Base-by-base conservation (phyloP, 2,888 invertebrate species). In the Agrotis clavis region DNA sequence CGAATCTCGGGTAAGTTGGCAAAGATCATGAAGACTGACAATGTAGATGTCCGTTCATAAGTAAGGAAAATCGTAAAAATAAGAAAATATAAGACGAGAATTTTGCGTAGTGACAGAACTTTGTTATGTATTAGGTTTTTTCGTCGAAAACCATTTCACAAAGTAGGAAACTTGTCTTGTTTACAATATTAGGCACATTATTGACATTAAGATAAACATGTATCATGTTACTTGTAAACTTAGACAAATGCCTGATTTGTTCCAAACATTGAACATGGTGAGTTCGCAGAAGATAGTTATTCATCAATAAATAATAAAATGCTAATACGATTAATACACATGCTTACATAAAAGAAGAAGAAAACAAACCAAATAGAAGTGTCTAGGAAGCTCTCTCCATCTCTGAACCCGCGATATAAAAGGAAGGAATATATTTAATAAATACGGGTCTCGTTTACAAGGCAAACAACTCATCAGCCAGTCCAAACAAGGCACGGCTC, bases 401-500 rank as follows among this genome's bases (percentile, higher is more conserved):
- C 59, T 63, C 66, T 64, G 59, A 79, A 75, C 76, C 74, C 60
- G 18, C 56, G 64, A 78, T 77, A 83, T 82, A 83, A 75, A 83
- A 83, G 82, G 62, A 78, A 78, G 61, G 82, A 82, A 86, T 87
- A 87, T 84, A 86, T 87, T 85, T 86, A 84, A 87, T 89, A 91
- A 92, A 91, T 92, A 92, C 92, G 92, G 91, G 90, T 89, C 89
- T 92, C 92, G 92, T 93, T 93, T 90, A 91, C 92, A 91, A 91
- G 74, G 89, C 90, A 94, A 94, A 94, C 93, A 93, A 87, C 92
- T 94, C 93, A 93, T 94, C 94, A 94, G 92, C 77, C 85, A 91
- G 88, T 88, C 80, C 91, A 92, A 94, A 94, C 91, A 93, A 84
- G 85, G 86, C 76, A 86, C 80, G 86, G 68, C 86, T 87, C 83